Base-by-base conservation (phyloP, 2,888 invertebrate genomes). In the Eumerus sabulonum region DNA sequence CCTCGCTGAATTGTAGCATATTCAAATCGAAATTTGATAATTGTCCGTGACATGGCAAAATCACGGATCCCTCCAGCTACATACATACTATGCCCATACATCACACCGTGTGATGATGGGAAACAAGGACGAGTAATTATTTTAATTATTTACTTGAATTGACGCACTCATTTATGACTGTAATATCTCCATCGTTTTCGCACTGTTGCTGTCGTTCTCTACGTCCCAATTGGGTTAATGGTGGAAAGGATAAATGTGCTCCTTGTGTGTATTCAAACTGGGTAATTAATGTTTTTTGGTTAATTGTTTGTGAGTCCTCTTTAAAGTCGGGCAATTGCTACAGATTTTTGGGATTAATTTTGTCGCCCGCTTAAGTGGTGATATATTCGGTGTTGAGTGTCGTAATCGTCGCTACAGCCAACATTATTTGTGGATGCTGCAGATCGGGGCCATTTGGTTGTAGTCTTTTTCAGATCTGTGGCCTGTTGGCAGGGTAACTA, bases 111-210 rank as follows among this genome's bases (percentile, higher is more conserved):
- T 27, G 27, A 7, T 27, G 27, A 27, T 27, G 27, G 56, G 48
- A 40, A 48, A 47, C 47, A 38, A 66, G 36, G 16, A 19, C 53
- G 19, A 36, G 38, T 47, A 47, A 66, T 50, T 56, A 50, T 67
- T 40, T 42, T 57, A 67, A 67, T 67, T 67, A 50, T 66, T 56
- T 66, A 67, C 17, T 35, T 47, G 27, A 57, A 57, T 67, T 57
- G 13, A 42, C 57, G 35, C 50, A 44, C 48, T 57, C 56, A 67
- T 57, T 57, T 54, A 67, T 57, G 50, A 57, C 48, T 48, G 54
- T 66, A 27, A 66, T 48, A 14, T 48, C 48, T 48, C 35, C n/a
- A 1, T 13, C 17, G 17, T 35, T 9, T 48, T 18, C 19, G n/a
- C n/a, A n/a, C 16, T 66, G 47, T 56, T 48, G 12, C 38, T 18